phyloP scores from a whole-genome alignment of 2,888 invertebrate species.

The Xanthia icteritia region DNA sequence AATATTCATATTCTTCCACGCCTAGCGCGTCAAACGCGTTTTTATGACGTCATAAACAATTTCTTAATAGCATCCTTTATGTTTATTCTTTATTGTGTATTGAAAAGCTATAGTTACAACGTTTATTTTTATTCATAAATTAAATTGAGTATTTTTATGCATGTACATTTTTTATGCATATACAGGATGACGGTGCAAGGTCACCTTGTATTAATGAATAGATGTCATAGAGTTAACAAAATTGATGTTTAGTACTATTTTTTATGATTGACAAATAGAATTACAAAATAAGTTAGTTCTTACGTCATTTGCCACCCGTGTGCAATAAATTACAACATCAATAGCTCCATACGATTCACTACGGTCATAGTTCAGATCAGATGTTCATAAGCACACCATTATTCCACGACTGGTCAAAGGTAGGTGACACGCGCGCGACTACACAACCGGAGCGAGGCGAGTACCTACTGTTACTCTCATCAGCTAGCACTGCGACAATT shows the following conservation, averaged over 20 bases:
- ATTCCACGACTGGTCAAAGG: neutral
- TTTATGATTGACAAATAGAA: neutral
- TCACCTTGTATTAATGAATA: conserved; percentile 10
- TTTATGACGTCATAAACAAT: conserved; percentile 62
- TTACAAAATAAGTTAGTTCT: too few relatives aligned
- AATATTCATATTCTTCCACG: conserved; percentile 60
- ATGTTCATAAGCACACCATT: neutral
- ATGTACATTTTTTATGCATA: conserved; percentile 4
- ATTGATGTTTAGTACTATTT: neutral
- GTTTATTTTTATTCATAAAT: conserved; percentile 36
- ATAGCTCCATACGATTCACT: neutral
- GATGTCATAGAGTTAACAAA: neutral
- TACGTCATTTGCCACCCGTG: too few relatives aligned
- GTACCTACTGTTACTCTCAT: neutral
- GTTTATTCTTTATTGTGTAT: conserved; percentile 52
- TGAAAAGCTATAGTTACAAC: conserved; percentile 51
- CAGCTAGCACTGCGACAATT: neutral
- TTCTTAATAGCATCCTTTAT: conserved; percentile 55
- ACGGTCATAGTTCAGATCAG: neutral
- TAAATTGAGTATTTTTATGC: conserved; percentile 24
- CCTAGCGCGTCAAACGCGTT: conserved; percentile 58
- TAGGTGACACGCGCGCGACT: neutral
- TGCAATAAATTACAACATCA: neutral
- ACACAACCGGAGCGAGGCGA: neutral
- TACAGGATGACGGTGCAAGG: conserved; percentile 2